Evolutionary conservation across 1,140 invertebrate species (phyloP).

Genomic region (Asobara japonica): DNA sequence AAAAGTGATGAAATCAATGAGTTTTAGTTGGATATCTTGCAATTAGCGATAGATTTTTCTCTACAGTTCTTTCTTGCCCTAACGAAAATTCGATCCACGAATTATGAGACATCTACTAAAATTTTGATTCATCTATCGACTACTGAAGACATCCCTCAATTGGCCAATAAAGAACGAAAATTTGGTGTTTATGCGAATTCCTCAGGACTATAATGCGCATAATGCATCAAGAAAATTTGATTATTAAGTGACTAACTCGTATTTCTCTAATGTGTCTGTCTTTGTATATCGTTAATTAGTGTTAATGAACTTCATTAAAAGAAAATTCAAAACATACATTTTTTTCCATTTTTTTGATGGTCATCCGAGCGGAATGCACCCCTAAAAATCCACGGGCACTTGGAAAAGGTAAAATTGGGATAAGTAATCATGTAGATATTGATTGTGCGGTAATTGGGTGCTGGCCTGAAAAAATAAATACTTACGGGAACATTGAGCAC

Average conservation of each 20-base stretch:
- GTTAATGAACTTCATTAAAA: conserved; percentile 3
- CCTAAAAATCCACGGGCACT: no score
- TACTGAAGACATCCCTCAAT: background rate
- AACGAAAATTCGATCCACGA: no score
- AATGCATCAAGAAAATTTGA: background rate
- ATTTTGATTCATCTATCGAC: background rate
- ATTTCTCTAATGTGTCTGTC: conserved; percentile 4
- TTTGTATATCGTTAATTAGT: conserved; percentile 14
- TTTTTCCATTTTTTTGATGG: conserved; percentile 15
- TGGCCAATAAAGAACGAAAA: background rate
- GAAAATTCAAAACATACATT: background rate
- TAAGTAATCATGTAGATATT: no score
- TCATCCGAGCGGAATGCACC: conserved; percentile 15
- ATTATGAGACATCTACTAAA: background rate
- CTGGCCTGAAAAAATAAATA: no score
- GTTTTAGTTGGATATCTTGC: no score
- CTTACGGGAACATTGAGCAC: no score
- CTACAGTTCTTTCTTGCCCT: no score
- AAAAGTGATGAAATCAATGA: no score
- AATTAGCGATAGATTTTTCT: no score
- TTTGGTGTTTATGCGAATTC: background rate
- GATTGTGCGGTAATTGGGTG: no score
- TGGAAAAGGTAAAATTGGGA: no score
- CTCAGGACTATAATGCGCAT: background rate
- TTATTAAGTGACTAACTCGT: conserved; percentile 2